Evolutionary conservation across 2,888 invertebrate species (phyloP).

Genomic region (Ischnura elegans): DNA sequence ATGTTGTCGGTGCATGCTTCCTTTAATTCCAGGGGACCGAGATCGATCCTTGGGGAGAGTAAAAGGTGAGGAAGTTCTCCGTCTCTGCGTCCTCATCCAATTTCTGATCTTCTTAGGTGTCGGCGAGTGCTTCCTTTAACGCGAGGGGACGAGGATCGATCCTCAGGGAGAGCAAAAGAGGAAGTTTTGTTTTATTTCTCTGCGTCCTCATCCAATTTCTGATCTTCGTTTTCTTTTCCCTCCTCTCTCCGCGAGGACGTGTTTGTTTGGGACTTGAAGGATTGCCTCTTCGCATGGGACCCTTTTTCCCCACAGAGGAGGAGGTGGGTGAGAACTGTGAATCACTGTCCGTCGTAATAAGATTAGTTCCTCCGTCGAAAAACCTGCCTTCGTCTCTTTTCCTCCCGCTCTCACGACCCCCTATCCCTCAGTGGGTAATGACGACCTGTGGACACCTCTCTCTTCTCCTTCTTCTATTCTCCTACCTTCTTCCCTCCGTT

Average conservation of each 20-base stretch:
- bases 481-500: too few species aligned
- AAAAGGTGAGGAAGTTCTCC: background rate
- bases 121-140: background rate
- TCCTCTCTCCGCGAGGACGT: background rate
- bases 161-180: background rate
- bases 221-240: background rate
- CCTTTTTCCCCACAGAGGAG: too few species aligned
- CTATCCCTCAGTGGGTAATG: background rate
- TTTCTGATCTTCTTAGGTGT: background rate
- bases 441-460: background rate
- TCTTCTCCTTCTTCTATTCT: too few species aligned
- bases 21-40: background rate
- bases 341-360: constrained; percentile 30
- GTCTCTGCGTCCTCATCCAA: background rate
- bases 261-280: background rate
- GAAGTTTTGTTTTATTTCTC: background rate
- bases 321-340: background rate
- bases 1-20: background rate
- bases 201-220: background rate
- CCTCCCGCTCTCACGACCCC: background rate
- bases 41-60: background rate
- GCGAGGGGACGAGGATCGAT: background rate
- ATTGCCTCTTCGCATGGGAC: too few species aligned
- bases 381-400: background rate
- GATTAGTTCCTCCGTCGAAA: background rate